Evolutionary conservation across 2,888 invertebrate genomes (phyloP).

Genomic region (Cylindroiulus punctatus): DNA sequence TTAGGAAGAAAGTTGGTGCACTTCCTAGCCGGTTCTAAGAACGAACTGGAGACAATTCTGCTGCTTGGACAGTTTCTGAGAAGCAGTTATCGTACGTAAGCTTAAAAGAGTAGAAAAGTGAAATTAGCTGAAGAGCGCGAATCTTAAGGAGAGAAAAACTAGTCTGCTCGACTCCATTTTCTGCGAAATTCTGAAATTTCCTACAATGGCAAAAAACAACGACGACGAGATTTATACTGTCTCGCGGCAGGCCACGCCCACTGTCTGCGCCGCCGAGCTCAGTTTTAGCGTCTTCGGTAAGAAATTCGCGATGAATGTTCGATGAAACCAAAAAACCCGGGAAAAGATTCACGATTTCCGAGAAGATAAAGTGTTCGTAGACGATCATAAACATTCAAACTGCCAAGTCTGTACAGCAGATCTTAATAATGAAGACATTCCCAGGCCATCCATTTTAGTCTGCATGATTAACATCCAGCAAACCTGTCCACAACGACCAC

Average conservation of each 20-base stretch:
- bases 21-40: no score
- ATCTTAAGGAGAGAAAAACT: not conserved
- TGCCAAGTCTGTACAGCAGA: not conserved
- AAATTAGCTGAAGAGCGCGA: not conserved
- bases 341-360: not conserved
- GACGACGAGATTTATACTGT: not conserved
- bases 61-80: not conserved
- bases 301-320: not conserved
- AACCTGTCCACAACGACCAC: no score
- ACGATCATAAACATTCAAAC: slow-evolving; percentile 7
- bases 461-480: not conserved
- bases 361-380: not conserved
- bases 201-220: not conserved
- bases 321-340: not conserved
- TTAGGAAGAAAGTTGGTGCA: no score
- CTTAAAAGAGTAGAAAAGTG: not conserved
- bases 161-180: not conserved
- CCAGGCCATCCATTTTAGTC: not conserved
- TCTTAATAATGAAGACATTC: not conserved
- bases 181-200: not conserved
- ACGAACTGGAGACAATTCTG: not conserved
- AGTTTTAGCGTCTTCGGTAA: not conserved
- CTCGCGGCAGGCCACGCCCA: slow-evolving; percentile 16
- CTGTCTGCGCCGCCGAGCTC: not conserved
- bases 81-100: not conserved